Evolutionary conservation across 2,888 invertebrate genomes (phyloP).

Genomic region (Tholera decimalis): DNA sequence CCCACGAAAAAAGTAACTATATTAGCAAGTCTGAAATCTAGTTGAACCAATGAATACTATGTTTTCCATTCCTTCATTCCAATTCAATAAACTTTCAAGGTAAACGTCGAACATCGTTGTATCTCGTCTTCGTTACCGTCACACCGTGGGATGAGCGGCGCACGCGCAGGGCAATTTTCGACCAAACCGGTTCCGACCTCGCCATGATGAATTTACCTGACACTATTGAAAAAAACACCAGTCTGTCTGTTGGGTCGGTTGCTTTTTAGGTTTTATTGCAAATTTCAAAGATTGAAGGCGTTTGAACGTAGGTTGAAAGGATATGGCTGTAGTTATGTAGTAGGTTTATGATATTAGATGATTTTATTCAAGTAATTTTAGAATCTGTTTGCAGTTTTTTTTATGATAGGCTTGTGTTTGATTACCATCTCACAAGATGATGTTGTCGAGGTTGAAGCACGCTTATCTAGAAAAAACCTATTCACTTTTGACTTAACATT

Average conservation of each 20-base stretch:
- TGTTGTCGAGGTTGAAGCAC: too few relatives aligned
- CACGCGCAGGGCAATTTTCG: slow-evolving; percentile 64
- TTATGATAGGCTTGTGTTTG: too few relatives aligned
- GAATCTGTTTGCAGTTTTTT: neutral
- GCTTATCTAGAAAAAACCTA: too few relatives aligned
- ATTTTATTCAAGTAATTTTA: neutral
- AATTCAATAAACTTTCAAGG: slow-evolving; percentile 18
- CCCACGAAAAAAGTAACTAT: too few relatives aligned
- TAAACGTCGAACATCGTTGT: slow-evolving; percentile 12
- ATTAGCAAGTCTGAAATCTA: too few relatives aligned
- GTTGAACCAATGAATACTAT: neutral
- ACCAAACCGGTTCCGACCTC: slow-evolving; percentile 69
- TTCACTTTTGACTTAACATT: too few relatives aligned
- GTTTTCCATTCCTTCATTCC: slow-evolving; percentile 22
- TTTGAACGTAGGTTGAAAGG: slow-evolving; percentile 17
- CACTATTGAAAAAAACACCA: slow-evolving; percentile 54
- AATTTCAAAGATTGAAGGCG: slow-evolving; percentile 45
- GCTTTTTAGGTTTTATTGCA: slow-evolving; percentile 58
- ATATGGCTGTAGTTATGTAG: neutral
- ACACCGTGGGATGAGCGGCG: slow-evolving; percentile 28
- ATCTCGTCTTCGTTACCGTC: slow-evolving; percentile 29
- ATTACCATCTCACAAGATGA: too few relatives aligned
- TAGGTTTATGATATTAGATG: neutral
- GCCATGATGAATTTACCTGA: slow-evolving; percentile 67
- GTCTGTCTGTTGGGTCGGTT: slow-evolving; percentile 27